phyloP scores from a whole-genome alignment of 2,888 invertebrate genomes.

The Apocheima hispidaria region DNA sequence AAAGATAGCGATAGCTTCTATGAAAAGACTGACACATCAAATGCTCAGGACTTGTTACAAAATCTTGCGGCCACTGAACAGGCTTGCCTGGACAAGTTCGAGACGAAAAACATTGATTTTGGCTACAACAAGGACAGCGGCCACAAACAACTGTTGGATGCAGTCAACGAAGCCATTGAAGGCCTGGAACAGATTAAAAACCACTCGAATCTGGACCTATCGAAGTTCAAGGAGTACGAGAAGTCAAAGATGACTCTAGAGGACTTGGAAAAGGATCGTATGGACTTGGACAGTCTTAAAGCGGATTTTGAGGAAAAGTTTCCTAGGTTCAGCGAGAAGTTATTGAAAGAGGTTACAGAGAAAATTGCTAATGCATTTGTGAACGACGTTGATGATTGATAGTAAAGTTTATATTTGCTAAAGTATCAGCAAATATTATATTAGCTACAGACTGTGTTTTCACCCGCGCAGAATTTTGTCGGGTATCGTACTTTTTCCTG shows the following conservation, averaged over 20 bases:
- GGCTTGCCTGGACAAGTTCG: conserved; percentile 63
- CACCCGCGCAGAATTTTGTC: too few species aligned
- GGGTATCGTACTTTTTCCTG: too few species aligned
- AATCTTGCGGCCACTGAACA: conserved; percentile 61
- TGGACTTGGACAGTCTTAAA: conserved; percentile 66
- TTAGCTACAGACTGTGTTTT: too few species aligned
- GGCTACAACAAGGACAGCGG: conserved; percentile 70
- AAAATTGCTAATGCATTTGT: conserved; percentile 65
- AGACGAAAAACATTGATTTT: conserved; percentile 72
- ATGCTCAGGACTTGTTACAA: conserved; percentile 55
- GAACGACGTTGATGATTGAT: conserved; percentile 48
- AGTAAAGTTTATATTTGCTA: not conserved
- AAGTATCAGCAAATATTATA: too few species aligned
- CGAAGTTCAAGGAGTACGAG: conserved; percentile 68
- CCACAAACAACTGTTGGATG: conserved; percentile 72
- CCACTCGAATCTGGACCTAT: conserved; percentile 66
- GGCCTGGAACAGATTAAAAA: conserved; percentile 74
- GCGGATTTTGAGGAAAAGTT: conserved; percentile 68
- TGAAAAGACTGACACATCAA: conserved; percentile 59
- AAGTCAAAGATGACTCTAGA: conserved; percentile 55
- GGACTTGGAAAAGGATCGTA: conserved; percentile 60
- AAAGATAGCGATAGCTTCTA: conserved; percentile 61
- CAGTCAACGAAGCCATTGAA: conserved; percentile 73
- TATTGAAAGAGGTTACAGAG: conserved; percentile 71
- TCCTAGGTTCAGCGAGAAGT: conserved; percentile 68